Conservation (phyloP, 2,797 vertebrate genomes). For the Myotis planiceps region DNA sequence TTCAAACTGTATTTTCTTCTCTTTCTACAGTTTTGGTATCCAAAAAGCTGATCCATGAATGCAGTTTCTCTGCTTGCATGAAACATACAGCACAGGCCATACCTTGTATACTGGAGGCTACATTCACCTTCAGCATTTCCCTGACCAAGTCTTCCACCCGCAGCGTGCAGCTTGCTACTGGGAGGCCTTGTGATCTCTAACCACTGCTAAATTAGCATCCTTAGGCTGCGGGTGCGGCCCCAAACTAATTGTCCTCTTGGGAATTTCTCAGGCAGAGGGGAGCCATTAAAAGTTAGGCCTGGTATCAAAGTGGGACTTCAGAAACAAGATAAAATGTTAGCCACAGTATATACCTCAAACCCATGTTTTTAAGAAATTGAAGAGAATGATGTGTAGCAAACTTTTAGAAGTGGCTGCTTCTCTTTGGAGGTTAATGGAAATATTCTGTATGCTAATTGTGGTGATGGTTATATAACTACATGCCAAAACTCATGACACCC, state of each 20-base stretch:
- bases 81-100: background rate
- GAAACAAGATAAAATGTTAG: background rate
- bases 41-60: background rate
- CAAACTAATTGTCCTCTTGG: background rate
- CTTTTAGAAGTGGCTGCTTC: background rate
- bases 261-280: background rate
- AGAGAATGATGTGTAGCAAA: background rate
- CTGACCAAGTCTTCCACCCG: background rate
- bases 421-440: background rate
- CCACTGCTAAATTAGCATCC: background rate
- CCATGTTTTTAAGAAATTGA: background rate
- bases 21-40: background rate
- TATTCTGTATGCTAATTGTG: background rate
- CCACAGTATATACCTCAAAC: background rate
- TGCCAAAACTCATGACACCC: background rate
- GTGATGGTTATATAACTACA: background rate
- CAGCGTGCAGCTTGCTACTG: background rate
- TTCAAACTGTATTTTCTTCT: background rate
- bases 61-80: background rate
- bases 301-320: background rate
- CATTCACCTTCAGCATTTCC: background rate
- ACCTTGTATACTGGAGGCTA: background rate
- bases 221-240: background rate
- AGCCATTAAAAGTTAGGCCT: background rate
- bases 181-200: background rate